Percentiles rank a stretch among this genome's conserved stretches.
phyloP scores from a whole-genome alignment of 2,113 vertebrate genomes.

The Gasterosteus aculeatus region DNA sequence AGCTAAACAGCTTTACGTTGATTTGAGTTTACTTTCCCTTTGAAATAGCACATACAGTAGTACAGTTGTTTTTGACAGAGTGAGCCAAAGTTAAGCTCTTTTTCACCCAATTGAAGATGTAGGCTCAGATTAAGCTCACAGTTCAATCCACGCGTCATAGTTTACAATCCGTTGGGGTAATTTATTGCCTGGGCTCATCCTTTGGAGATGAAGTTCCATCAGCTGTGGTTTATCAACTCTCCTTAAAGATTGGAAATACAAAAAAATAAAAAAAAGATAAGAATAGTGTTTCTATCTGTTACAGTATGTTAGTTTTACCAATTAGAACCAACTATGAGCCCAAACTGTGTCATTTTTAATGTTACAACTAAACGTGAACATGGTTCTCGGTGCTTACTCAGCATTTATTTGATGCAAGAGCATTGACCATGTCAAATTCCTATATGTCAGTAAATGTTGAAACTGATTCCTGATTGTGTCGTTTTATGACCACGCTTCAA shows the following conservation, averaged over 20 bases:
- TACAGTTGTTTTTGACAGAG: slow-evolving; percentile 36
- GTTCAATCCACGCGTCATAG: slow-evolving; percentile 53
- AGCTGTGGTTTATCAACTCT: background rate
- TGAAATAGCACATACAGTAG: slow-evolving; percentile 27
- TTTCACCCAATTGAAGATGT: slow-evolving; percentile 61
- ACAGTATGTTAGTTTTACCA: background rate
- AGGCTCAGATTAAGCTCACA: slow-evolving; percentile 64
- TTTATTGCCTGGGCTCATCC: slow-evolving; percentile 57
- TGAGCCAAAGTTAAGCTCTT: slow-evolving; percentile 64
- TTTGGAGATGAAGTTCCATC: slow-evolving; percentile 11
- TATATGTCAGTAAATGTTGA: too few relatives aligned
- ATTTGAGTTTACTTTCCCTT: slow-evolving; percentile 3
- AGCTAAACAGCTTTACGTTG: background rate
- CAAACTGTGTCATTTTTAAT: background rate
- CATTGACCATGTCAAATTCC: background rate
- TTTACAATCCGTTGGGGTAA: slow-evolving; percentile 69
- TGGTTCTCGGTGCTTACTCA: background rate
- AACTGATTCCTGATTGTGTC: background rate
- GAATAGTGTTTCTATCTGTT: background rate
- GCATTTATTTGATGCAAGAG: background rate
- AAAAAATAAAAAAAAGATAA: too few relatives aligned
- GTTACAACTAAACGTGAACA: background rate
- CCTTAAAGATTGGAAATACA: background rate
- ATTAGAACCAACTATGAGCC: background rate
- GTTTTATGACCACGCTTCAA: background rate